phyloP scores from a whole-genome alignment of 2,888 invertebrate species.

The Deilephila elpenor region DNA sequence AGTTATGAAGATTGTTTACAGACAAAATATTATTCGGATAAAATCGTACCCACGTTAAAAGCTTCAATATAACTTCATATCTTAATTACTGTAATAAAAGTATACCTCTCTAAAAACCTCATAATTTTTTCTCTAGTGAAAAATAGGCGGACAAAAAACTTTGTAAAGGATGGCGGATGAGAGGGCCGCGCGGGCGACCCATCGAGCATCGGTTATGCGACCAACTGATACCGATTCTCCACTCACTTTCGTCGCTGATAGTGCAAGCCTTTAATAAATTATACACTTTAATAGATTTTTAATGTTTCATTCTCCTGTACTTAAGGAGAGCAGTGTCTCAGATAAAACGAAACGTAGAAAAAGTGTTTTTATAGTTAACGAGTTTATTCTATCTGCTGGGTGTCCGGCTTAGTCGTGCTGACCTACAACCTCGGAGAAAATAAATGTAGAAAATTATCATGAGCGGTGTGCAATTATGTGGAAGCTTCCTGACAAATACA shows the following conservation, averaged over 20 bases:
- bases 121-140: slow-evolving; percentile 73
- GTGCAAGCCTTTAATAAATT: slow-evolving; percentile 68
- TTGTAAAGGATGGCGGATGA: slow-evolving; percentile 62
- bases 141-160: slow-evolving; percentile 72
- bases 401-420: slow-evolving; percentile 54
- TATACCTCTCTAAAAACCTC: slow-evolving; percentile 72
- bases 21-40: slow-evolving; percentile 55
- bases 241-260: slow-evolving; percentile 56
- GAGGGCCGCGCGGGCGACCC: slow-evolving; percentile 58
- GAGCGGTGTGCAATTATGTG: slow-evolving; percentile 64
- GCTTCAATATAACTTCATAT: slow-evolving; percentile 74
- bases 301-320: slow-evolving; percentile 54
- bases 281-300: slow-evolving; percentile 67
- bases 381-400: slow-evolving; percentile 46
- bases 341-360: slow-evolving; percentile 52
- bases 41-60: slow-evolving; percentile 68
- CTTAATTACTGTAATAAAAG: slow-evolving; percentile 81
- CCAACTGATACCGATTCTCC: slow-evolving; percentile 59
- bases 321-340: slow-evolving; percentile 48
- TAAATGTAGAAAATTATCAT: slow-evolving; percentile 64
- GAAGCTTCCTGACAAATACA: slow-evolving; percentile 70
- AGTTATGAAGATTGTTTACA: slow-evolving; percentile 54
- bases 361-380: slow-evolving; percentile 52
- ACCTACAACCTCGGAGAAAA: slow-evolving; percentile 60
- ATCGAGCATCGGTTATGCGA: slow-evolving; percentile 71